Evolutionary conservation across 2,888 invertebrate genomes (phyloP).

Genomic region (Macropis europaea): DNA sequence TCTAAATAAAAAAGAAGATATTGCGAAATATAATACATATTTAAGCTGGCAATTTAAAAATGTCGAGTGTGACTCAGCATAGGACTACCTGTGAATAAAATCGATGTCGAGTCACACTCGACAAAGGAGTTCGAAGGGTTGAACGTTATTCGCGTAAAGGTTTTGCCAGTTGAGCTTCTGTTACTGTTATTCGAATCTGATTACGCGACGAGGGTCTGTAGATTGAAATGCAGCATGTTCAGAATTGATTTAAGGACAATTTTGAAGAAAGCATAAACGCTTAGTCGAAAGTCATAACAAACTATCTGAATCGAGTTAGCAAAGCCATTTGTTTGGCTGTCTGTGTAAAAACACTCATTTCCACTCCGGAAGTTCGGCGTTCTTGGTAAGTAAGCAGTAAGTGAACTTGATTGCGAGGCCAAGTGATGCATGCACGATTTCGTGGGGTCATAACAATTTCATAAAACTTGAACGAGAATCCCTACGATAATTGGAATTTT

Average conservation of each 20-base stretch:
- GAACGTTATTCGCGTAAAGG: neutral
- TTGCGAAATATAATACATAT: too few relatives aligned
- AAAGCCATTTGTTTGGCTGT: conserved; percentile 12
- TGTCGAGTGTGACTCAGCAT: too few relatives aligned
- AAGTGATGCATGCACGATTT: conserved; percentile 12
- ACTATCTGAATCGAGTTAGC: conserved; percentile 23
- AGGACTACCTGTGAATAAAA: too few relatives aligned
- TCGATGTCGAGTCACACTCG: too few relatives aligned
- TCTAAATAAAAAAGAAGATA: too few relatives aligned
- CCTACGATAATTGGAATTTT: conserved; percentile 20
- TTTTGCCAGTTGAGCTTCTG: too few relatives aligned
- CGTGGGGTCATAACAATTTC: conserved; percentile 20
- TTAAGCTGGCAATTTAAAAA: too few relatives aligned
- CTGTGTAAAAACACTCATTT: conserved; percentile 12
- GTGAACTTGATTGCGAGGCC: conserved; percentile 7
- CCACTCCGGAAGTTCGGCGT: conserved; percentile 15
- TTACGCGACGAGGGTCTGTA: neutral
- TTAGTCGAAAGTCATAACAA: conserved; percentile 10
- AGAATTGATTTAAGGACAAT: neutral
- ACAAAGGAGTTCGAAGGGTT: too few relatives aligned
- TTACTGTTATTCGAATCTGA: neutral
- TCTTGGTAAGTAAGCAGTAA: conserved; percentile 8
- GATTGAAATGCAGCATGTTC: neutral
- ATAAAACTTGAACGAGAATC: neutral
- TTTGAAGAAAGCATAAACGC: neutral